A percentile compares a stretch with the other conserved stretches of the same genome.
Conservation (phyloP, 2,888 invertebrate genomes). For the Perizoma affinitatum region DNA sequence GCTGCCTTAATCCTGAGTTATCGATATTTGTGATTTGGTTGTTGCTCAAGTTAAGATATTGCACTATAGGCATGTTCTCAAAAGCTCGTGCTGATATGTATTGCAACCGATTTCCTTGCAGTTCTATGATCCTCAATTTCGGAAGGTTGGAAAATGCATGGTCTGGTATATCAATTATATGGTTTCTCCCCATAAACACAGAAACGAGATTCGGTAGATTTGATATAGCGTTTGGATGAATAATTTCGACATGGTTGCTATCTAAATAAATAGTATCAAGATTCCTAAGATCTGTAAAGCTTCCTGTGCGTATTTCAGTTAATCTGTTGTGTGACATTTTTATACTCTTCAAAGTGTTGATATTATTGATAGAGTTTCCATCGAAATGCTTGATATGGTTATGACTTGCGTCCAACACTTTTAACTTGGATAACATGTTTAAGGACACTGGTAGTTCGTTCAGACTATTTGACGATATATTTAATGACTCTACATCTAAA, state of each 20-base stretch:
- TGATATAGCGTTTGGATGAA: constrained; percentile 89
- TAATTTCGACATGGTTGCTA: constrained; percentile 90
- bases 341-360: constrained; percentile 88
- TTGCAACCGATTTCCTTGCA: constrained; percentile 91
- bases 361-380: constrained; percentile 87
- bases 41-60: constrained; percentile 92
- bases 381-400: constrained; percentile 89
- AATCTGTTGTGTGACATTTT: constrained; percentile 90
- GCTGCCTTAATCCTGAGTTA: constrained; percentile 88
- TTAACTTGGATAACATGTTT: constrained; percentile 87
- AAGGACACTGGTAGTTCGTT: constrained; percentile 89
- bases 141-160: constrained; percentile 91
- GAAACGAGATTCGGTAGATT: constrained; percentile 88
- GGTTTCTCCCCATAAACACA: constrained; percentile 88
- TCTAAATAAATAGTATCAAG: constrained; percentile 91
- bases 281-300: constrained; percentile 88
- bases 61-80: constrained; percentile 89
- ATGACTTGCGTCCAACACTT: constrained; percentile 90
- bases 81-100: constrained; percentile 90
- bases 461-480: constrained; percentile 91
- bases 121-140: constrained; percentile 88
- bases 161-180: constrained; percentile 89
- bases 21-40: constrained; percentile 91
- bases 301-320: constrained; percentile 87
- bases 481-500: constrained; percentile 88